These are phyloP conservation scores for Danio tinwini DNA, from an alignment of 2,797 vertebrate genomes.

Conservation along the genomic window DNA sequence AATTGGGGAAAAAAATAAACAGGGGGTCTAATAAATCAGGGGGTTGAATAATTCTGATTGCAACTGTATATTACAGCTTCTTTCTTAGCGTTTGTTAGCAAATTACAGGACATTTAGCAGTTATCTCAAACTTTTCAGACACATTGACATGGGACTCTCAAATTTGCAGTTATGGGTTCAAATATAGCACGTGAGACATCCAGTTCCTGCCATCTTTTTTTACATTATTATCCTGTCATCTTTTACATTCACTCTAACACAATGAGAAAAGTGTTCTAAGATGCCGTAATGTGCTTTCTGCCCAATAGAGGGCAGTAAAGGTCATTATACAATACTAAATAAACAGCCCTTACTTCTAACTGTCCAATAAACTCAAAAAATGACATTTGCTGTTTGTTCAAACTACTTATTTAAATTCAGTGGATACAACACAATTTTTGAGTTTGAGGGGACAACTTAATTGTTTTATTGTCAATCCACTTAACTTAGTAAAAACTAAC, in stretches of 20 bases:
- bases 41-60: too few relatives aligned
- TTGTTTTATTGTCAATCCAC: too few relatives aligned
- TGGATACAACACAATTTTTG: too few relatives aligned
- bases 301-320: slow-evolving; percentile 68
- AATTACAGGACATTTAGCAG: background rate
- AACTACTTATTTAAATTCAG: too few relatives aligned
- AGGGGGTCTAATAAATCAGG: too few relatives aligned
- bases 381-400: too few relatives aligned
- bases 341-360: background rate
- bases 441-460: too few relatives aligned
- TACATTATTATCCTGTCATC: background rate
- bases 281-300: slow-evolving; percentile 1
- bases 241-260: background rate
- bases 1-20: too few relatives aligned
- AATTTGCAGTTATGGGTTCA: background rate
- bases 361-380: too few relatives aligned
- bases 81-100: background rate
- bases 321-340: slow-evolving; percentile 22
- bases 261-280: background rate
- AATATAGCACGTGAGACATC: background rate
- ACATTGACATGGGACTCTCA: background rate
- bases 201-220: background rate
- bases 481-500: too few relatives aligned
- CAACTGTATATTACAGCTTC: too few relatives aligned
- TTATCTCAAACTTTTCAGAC: background rate